Conservation (phyloP, 2,797 vertebrate species). For the Loris lydekkerianus region DNA sequence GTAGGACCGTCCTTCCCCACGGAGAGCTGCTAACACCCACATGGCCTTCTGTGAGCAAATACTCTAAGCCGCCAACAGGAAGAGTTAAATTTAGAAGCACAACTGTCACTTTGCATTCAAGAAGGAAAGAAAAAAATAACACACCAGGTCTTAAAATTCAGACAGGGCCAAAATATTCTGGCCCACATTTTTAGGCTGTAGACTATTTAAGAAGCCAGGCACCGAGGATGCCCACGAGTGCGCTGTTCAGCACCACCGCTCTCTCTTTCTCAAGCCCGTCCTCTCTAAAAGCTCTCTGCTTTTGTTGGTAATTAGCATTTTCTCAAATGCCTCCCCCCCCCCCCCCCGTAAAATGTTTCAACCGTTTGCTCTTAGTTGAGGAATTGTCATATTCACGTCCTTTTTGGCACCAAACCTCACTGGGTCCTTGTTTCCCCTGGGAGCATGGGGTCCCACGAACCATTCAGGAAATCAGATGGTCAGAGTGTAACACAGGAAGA, state of each 20-base stretch:
- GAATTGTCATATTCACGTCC: conserved; percentile 7
- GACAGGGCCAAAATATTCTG: not conserved
- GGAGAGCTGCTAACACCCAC: not conserved
- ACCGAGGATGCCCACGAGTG: not conserved
- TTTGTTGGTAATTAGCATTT: not conserved
- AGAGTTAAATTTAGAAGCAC: conserved; percentile 73
- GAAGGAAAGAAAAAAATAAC: conserved; percentile 53
- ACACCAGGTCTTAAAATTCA: conserved; percentile 29
- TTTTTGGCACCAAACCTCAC: not conserved
- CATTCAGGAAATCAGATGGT: not conserved
- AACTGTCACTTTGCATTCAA: conserved; percentile 59
- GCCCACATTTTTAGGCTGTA: not conserved
- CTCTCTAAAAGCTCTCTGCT: not conserved
- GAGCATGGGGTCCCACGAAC: accelerated
- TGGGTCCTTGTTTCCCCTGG: not conserved
- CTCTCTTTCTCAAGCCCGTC: not conserved
- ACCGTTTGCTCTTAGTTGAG: not conserved
- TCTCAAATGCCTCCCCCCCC: not conserved
- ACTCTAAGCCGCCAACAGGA: conserved; percentile 61
- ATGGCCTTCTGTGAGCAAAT: conserved; percentile 46
- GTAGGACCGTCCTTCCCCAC: not conserved
- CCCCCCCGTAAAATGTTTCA: not conserved
- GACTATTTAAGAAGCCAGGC: not conserved
- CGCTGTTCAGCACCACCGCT: not conserved
- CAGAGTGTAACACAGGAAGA: not conserved